A percentile compares a stretch with the other conserved stretches of the same genome.
Evolutionary conservation across 1,140 invertebrate species (phyloP).

Genomic region (Hycleus cichorii): DNA sequence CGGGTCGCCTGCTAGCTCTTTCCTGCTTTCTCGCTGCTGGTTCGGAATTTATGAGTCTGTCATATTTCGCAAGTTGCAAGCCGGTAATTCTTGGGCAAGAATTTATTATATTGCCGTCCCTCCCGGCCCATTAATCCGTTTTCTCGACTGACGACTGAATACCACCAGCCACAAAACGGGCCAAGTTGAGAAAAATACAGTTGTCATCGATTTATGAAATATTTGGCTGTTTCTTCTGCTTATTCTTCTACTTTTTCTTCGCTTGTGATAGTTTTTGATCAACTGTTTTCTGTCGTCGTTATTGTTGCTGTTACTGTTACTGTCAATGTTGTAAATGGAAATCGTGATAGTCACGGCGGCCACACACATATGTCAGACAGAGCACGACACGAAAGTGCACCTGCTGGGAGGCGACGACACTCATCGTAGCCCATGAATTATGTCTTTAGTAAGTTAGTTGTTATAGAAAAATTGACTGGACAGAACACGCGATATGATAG

Average conservation of each 20-base stretch:
- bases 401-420: conserved; percentile 33
- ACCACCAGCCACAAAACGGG: neutral
- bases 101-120: conserved; percentile 39
- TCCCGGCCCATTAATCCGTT: conserved; percentile 38
- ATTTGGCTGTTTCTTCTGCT: too few species aligned
- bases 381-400: conserved; percentile 23
- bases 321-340: neutral
- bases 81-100: conserved; percentile 41
- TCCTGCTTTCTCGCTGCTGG: conserved; percentile 28
- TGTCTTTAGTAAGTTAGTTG: conserved; percentile 3
- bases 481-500: too few species aligned
- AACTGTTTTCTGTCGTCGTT: too few species aligned
- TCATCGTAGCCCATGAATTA: conserved; percentile 26
- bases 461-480: too few species aligned
- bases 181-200: too few species aligned
- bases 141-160: conserved; percentile 24
- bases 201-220: too few species aligned
- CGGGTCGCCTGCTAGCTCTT: conserved; percentile 27
- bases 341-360: conserved; percentile 22
- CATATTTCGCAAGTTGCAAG: conserved; percentile 42
- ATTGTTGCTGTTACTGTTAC: too few species aligned
- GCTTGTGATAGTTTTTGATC: too few species aligned
- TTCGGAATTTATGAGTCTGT: conserved; percentile 39
- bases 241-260: too few species aligned
- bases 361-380: conserved; percentile 27